A percentile compares a stretch with the other conserved stretches of the same genome.
Conservation (phyloP, 2,797 vertebrate species). For the Myiotriccus ornatus region DNA sequence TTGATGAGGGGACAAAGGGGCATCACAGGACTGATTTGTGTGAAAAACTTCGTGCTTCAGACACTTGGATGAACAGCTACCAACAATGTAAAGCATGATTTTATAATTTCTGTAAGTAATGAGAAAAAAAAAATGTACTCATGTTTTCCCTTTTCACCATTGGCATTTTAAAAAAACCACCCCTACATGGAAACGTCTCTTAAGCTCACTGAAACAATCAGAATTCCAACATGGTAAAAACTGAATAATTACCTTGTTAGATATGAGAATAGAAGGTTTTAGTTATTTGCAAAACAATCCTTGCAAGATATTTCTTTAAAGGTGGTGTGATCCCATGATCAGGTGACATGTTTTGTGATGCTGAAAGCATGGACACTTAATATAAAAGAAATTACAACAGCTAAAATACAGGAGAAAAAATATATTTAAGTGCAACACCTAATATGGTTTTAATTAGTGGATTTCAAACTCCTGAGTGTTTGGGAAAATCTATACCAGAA, state of each 20-base stretch:
- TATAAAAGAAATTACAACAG: not conserved
- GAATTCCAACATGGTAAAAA: not conserved
- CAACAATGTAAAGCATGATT: not conserved
- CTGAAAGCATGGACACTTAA: not conserved
- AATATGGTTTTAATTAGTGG: not conserved
- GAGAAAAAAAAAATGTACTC: fast-evolving
- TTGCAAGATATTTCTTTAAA: not conserved
- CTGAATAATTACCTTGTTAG: not conserved
- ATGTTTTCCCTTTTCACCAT: not conserved
- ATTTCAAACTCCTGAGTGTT: not conserved
- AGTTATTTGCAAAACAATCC: not conserved
- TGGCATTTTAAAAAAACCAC: not conserved
- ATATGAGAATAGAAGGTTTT: not conserved
- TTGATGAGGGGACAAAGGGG: not conserved
- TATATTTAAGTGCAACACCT: not conserved
- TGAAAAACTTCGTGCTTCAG: not conserved
- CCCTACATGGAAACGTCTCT: not conserved
- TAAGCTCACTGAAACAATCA: not conserved
- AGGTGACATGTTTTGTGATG: not conserved
- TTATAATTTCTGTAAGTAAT: not conserved
- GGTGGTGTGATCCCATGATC: fast-evolving
- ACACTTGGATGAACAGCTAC: not conserved
- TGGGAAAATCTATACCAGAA: not conserved
- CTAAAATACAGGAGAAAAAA: not conserved
- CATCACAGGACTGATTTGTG: not conserved